Percentiles rank a stretch among this genome's conserved stretches.
Conservation (phyloP, 2,888 invertebrate species). For the Eristalis intricaria region DNA sequence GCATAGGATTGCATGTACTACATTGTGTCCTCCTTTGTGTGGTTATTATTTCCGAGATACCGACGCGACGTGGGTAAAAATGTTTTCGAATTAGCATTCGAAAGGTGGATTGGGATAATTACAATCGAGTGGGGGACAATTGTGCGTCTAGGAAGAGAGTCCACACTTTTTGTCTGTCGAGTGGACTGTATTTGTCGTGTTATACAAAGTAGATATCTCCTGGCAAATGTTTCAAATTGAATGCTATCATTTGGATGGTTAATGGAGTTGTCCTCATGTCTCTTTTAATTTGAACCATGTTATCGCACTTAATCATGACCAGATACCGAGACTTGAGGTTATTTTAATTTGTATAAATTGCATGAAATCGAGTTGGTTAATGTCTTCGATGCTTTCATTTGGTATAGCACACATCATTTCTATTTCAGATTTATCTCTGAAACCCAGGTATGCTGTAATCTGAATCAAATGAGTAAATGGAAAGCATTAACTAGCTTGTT, state of each 20-base stretch:
- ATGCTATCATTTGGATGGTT: background rate
- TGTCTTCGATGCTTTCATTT: too few relatives aligned
- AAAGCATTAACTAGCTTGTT: too few relatives aligned
- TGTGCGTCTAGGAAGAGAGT: background rate
- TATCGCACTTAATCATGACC: too few relatives aligned
- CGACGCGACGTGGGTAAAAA: background rate
- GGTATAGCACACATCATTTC: too few relatives aligned
- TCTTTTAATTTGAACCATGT: background rate
- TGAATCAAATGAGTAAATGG: too few relatives aligned
- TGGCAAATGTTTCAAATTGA: background rate
- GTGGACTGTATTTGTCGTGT: background rate
- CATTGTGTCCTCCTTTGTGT: background rate
- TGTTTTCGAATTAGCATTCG: constrained; percentile 2
- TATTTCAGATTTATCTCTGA: too few relatives aligned
- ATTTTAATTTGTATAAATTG: too few relatives aligned
- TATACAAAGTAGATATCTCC: background rate
- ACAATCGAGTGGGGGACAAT: background rate
- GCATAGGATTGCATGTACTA: constrained; percentile 40
- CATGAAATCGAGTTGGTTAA: too few relatives aligned
- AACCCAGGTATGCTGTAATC: too few relatives aligned
- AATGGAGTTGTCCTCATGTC: background rate
- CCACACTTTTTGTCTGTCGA: constrained; percentile 2
- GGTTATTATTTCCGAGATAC: background rate
- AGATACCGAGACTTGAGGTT: too few relatives aligned
- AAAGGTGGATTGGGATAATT: constrained; percentile 15